These are phyloP conservation scores for Chionoecetes opilio DNA, from an alignment of 1,140 invertebrate genomes.

Conservation along the genomic window DNA sequence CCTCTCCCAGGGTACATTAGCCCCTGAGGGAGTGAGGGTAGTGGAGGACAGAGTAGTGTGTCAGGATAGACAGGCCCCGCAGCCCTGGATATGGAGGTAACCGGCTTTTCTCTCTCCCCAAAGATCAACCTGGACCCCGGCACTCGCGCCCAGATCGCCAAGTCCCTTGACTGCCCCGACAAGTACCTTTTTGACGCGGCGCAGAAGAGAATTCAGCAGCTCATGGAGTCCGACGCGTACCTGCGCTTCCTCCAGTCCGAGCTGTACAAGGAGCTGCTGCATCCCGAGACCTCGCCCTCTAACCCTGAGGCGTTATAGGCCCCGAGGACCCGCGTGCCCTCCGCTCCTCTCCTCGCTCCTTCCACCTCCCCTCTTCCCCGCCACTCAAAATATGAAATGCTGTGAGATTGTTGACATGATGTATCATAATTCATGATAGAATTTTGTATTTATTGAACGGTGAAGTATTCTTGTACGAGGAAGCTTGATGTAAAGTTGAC, in stretches of 20 bases:
- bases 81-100: neutral
- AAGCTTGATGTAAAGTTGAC: neutral
- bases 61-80: neutral
- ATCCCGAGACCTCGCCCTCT: slow-evolving; percentile 81
- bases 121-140: slow-evolving; percentile 86
- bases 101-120: slow-evolving; percentile 82
- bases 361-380: neutral
- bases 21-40: neutral
- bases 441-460: slow-evolving; percentile 43
- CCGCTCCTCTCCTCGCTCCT: neutral
- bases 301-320: slow-evolving; percentile 76
- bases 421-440: slow-evolving; percentile 62
- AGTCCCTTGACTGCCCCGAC: slow-evolving; percentile 83
- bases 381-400: slow-evolving; percentile 12
- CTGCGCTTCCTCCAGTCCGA: slow-evolving; percentile 86
- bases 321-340: slow-evolving; percentile 43
- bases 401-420: slow-evolving; percentile 38
- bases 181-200: slow-evolving; percentile 86
- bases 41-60: neutral
- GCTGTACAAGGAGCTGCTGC: slow-evolving; percentile 84
- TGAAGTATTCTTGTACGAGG: slow-evolving; percentile 52
- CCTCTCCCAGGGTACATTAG: neutral
- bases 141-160: slow-evolving; percentile 84
- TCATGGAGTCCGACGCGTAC: slow-evolving; percentile 87
- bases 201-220: slow-evolving; percentile 85